Conservation (phyloP, 2,888 invertebrate species). For the Cosmia trapezina region DNA sequence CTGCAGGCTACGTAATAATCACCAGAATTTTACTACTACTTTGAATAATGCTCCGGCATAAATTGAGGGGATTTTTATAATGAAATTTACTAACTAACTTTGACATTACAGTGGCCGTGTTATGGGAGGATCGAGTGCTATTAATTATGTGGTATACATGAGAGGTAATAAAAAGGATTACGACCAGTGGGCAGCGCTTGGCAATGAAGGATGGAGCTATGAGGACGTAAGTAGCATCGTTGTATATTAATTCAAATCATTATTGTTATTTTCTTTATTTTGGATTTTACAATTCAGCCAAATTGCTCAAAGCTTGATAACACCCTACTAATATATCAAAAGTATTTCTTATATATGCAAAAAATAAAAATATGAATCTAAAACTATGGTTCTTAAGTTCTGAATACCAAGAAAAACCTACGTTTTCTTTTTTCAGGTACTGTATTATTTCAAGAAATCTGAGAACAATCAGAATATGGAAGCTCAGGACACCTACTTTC, state of each 20-base stretch:
- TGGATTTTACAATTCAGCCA: background rate
- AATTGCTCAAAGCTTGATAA: background rate
- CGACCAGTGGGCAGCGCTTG: slow-evolving; percentile 92
- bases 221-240: slow-evolving; percentile 79
- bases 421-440: slow-evolving; percentile 77
- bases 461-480: slow-evolving; percentile 90
- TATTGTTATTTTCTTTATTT: background rate
- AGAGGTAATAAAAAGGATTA: slow-evolving; percentile 92
- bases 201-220: slow-evolving; percentile 91
- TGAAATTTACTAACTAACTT: slow-evolving; percentile 14
- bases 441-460: slow-evolving; percentile 93
- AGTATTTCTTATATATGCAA: background rate
- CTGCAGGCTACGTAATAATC: background rate
- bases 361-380: background rate
- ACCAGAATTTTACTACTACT: background rate
- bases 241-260: background rate
- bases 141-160: slow-evolving; percentile 92
- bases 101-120: slow-evolving; percentile 89
- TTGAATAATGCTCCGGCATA: no score
- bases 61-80: no score
- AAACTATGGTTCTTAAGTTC: background rate
- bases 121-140: slow-evolving; percentile 92
- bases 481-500: slow-evolving; percentile 86
- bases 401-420: background rate
- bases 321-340: background rate